Base-by-base conservation (phyloP, 1,140 invertebrate genomes). In the Bombus consobrinus region DNA sequence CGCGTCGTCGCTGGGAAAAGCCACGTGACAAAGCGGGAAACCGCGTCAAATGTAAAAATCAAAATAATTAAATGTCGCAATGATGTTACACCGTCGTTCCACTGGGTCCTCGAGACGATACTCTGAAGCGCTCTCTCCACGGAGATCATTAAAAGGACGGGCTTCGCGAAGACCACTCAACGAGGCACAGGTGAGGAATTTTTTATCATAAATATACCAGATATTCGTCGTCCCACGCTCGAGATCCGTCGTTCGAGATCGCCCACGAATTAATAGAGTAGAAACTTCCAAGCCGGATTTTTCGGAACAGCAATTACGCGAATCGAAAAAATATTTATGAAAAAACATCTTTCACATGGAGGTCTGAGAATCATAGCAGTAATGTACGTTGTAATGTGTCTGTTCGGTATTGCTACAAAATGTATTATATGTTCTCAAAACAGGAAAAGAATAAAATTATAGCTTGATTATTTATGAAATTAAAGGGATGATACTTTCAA, bases 61-160 rank as follows among this genome's bases (percentile, higher is more conserved):
- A 8, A 75, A 85, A 81, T 85, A 85, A 85, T 85, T 85, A 85
- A 85, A 85, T 73, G 84, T 53, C 84, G 71, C 74, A 66, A 83
- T 57, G 74, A 78, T 41, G 72, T 71, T 76, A 71, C 47, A 69
- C 47, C 69, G 53, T 62, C 71, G 71, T 57, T 13, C 37, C 15
- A n/a, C 6, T 25, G 64, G 43, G 37, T 71, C 71, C 85, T 86
- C 85, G 80, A 83, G 80, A 82, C 80, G 80, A 83, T 62, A 75
- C 73, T 59, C 34, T 9, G 62, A 41, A 69, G 41, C 79, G 47
- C 37, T 69, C 64, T 72, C 69, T 59, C 73, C 43, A 39, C 32
- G 43, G 78, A 28, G 71, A 85, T 85, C 84, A 85, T 85, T 85
- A 85, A 81, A 85, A 81, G 76, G n/a, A 74, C 41, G 47, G 53